phyloP scores from a whole-genome alignment of 2,797 vertebrate genomes.

The Anolis apletophallus region DNA sequence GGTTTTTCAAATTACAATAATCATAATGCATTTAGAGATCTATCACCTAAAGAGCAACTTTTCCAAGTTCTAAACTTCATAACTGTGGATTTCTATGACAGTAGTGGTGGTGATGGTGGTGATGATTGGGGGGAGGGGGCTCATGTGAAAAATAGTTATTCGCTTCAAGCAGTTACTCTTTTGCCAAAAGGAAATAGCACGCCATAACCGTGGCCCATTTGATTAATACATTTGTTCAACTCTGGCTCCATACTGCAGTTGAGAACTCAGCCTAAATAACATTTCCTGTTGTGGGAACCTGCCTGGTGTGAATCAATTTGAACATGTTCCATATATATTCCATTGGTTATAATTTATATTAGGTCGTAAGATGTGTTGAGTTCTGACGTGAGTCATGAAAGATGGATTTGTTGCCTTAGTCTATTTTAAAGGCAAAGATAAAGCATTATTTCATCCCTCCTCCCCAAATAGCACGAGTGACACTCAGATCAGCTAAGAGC shows the following conservation, averaged over 20 bases:
- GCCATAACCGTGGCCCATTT: neutral
- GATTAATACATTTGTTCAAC: neutral
- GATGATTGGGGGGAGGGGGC: no score
- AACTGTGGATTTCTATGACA: neutral
- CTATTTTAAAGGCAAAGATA: conserved; percentile 50
- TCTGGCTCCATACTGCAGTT: neutral
- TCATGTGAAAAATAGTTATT: neutral
- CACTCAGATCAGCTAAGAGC: conserved; percentile 43
- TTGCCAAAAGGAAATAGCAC: conserved; percentile 10
- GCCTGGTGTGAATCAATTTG: neutral
- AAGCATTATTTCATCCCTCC: conserved; percentile 36
- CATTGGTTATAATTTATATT: conserved; percentile 46
- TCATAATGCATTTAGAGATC: no score
- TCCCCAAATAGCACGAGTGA: conserved; percentile 21
- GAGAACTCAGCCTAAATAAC: conserved; percentile 7
- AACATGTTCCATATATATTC: neutral
- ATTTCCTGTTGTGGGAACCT: conserved; percentile 19
- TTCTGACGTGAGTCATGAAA: conserved; percentile 44
- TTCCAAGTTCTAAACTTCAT: neutral
- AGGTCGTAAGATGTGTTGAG: conserved; percentile 26
- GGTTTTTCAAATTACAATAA: no score
- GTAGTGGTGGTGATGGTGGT: no score
- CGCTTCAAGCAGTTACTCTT: neutral
- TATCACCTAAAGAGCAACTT: no score
- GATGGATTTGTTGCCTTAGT: conserved; percentile 43